Base-by-base conservation (phyloP, 2,113 vertebrate genomes). In the Pangasianodon gigas region DNA sequence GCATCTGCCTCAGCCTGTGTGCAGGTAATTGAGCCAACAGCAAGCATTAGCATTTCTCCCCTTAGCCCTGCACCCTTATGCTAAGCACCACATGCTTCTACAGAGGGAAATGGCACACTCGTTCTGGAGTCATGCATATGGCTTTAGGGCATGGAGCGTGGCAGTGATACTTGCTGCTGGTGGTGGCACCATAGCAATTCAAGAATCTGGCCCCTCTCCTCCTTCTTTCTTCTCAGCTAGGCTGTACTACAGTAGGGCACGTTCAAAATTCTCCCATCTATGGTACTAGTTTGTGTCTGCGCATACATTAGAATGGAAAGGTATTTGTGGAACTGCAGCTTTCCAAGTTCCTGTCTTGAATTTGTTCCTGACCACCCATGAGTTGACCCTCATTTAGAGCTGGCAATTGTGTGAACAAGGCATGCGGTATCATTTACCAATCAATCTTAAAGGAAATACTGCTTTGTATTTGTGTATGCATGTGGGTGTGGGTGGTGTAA, bases 271-370 rank as follows among this genome's bases (percentile, higher is more conserved):
- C 87, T 92, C 69, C 89, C 88, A 67, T 86, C 83, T 62, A 37
- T 67, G 24, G 85, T 85, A n/a, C 51, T 79, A 86, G 89, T 67
- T 91, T 93, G 90, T 87, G 92, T 37, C 75, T 91, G 91, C 87
- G 91, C 88, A 90, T 92, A 86, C 89, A 89, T 90, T 91, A 74
- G 89, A 88, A 80, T 41, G 58, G 75, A 44, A 69, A 82, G 52
- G 84, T 92, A 93, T 94, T 94, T 93, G 92, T 90, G 89, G 77
- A 87, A 60, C 52, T 52, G 54, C 86, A 89, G 54, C 46, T 46
- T 88, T 90, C 93, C 94, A 94, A 91, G 92, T 93, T 92, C 90
- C 85, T 91, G 87, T 90, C 88, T 87, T 77, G 88, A n/a, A 89
- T 90, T 80, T 86, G 80, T 82, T 77, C 37, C 84, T 86, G 89